These are phyloP conservation scores for Protonibea diacanthus DNA, from an alignment of 2,797 vertebrate species.

Conservation along the genomic window DNA sequence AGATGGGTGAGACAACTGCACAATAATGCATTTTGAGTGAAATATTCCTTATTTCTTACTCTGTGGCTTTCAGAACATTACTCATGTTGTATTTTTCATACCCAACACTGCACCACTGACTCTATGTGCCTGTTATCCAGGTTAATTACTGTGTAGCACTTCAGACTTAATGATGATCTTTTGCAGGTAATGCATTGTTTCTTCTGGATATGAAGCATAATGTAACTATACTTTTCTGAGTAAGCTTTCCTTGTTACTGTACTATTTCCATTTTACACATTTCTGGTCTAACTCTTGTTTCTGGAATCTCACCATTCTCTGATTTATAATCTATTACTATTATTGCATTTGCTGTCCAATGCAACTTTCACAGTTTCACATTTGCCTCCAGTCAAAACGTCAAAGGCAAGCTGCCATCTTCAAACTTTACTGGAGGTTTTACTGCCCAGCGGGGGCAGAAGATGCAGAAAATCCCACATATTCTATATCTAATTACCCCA, in stretches of 20 bases:
- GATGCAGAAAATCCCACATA: slow-evolving; percentile 13
- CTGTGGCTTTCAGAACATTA: too few relatives aligned
- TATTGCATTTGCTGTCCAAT: background rate
- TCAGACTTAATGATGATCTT: background rate
- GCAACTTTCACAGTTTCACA: background rate
- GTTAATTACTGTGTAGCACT: background rate
- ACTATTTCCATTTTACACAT: background rate
- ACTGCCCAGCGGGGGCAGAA: background rate
- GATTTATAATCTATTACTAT: background rate
- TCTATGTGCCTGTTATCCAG: too few relatives aligned
- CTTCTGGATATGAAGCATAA: background rate
- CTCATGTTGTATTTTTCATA: too few relatives aligned
- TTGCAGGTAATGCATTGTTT: background rate
- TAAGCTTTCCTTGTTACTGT: too few relatives aligned
- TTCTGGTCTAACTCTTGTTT: background rate
- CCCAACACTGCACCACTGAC: too few relatives aligned
- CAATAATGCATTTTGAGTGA: too few relatives aligned
- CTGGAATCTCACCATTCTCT: background rate
- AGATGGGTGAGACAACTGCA: too few relatives aligned
- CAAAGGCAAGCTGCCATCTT: background rate
- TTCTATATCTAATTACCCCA: background rate
- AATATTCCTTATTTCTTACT: too few relatives aligned
- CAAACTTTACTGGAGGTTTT: background rate
- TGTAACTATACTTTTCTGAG: too few relatives aligned
- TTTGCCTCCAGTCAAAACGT: too few relatives aligned